Conservation (phyloP, 2,113 vertebrate species). For the Formicarius rufipectus region DNA sequence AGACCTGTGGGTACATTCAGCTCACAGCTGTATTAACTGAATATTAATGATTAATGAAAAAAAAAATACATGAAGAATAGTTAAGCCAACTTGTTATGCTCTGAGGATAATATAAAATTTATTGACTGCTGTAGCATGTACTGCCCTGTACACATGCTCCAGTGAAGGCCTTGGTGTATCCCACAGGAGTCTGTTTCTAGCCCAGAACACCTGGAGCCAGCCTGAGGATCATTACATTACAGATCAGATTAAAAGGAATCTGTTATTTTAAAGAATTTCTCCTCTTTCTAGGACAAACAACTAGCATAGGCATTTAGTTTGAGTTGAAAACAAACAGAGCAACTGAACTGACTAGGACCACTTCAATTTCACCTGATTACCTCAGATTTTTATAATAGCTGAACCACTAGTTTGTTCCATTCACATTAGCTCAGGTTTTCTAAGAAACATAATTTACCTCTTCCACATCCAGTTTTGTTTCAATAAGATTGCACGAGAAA, state of each 20-base stretch:
- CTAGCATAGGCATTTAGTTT: neutral
- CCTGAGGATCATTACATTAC: neutral
- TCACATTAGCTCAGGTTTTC: neutral
- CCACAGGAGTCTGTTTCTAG: neutral
- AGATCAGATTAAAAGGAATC: neutral
- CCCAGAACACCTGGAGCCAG: neutral
- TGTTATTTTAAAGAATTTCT: neutral
- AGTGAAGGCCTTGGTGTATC: neutral
- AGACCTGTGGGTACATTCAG: neutral
- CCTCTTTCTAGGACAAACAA: neutral
- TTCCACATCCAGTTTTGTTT: neutral
- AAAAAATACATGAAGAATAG: neutral
- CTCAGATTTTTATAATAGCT: neutral
- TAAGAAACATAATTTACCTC: neutral
- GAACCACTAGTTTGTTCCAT: neutral
- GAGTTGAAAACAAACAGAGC: neutral
- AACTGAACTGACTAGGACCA: neutral
- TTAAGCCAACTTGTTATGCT: neutral
- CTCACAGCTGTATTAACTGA: neutral
- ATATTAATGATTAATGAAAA: conserved; percentile 20
- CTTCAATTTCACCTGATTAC: neutral
- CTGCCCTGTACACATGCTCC: neutral
- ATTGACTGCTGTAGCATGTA: neutral
- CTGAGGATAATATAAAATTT: neutral
- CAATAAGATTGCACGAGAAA: neutral